Evolutionary conservation across 2,113 vertebrate species (phyloP), one percentile per base, ranked within the genome.

Genomic region (Phalacrocorax aristotelis): DNA sequence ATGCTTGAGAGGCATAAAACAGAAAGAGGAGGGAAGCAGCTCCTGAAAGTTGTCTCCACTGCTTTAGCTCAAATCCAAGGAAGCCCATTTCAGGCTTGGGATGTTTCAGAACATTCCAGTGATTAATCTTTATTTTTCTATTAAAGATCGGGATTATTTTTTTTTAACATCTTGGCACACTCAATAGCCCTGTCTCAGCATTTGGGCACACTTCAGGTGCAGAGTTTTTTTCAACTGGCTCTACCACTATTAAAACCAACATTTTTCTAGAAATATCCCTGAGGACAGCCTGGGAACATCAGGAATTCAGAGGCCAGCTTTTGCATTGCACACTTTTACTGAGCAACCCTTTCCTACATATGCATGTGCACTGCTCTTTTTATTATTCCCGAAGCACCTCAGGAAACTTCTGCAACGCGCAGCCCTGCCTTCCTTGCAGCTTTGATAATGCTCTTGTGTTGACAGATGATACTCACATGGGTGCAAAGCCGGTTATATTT

Each of bases 401-500:
- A 15, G 80, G 65, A 19, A 30, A 8, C 5, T 34, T 2, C 23
- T 86, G 91, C 69, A 32, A 13, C 0, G 2, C 48, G 9, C 6
- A 6, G 61, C 71, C 89, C 82, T 89, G 87, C 91, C 77, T 46
- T 19, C 71, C 77, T 19, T 22, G 58, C 54, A 30, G 89, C 77
- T 57, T 66, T 65, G 87, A 30, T 38, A 38, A 25, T 2, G 3
- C 92, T 34, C 49, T 19, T 1, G 3, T 71, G 70, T 30, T 32
- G 91, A 93, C 91, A 96, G 94, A 46, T 85, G 91, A 94, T 55
- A n/a, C 75, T 66, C 94, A 90, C 14, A 6, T 29, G 86, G 83
- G 22, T 90, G 91, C 87, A 80, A 71, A 95, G 87, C 84, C 14
- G 5, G 93, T 78, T 97, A 44, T 95, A 96, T 96, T 95, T 97